A percentile compares a stretch with the other conserved stretches of the same genome.
These are phyloP conservation scores for Trachymyrmex cornetzi DNA, from an alignment of 1,140 invertebrate genomes.

Conservation along the genomic window DNA sequence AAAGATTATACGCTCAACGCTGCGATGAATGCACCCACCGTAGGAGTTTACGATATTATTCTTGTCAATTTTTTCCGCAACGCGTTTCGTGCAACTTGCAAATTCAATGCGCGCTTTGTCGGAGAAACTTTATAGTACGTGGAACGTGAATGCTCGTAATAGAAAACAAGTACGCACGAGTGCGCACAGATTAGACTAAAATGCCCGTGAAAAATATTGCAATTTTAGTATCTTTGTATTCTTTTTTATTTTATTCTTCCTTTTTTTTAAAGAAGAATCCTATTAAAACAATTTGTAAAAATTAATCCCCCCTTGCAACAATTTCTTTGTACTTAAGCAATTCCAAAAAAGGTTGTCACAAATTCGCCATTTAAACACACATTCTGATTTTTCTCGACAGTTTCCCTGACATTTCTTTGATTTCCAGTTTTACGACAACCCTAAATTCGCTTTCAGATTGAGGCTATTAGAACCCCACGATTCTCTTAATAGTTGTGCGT, in stretches of 20 bases:
- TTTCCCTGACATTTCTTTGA: no score
- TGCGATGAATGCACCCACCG: conserved; percentile 23
- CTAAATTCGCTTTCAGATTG: not conserved
- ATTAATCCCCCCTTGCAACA: not conserved
- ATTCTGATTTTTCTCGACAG: no score
- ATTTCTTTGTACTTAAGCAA: not conserved
- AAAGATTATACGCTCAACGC: conserved; percentile 3
- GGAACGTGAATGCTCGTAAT: not conserved
- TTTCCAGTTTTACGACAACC: no score
- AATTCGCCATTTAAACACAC: no score
- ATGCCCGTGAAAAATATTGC: not conserved
- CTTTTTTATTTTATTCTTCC: not conserved
- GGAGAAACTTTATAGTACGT: conserved; percentile 9
- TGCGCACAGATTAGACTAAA: not conserved
- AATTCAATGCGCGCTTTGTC: conserved; percentile 48
- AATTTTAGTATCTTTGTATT: not conserved
- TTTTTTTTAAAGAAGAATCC: not conserved
- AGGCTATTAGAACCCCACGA: not conserved
- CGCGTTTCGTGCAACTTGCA: not conserved
- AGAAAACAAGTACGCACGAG: conserved; percentile 7
- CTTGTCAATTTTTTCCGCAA: not conserved
- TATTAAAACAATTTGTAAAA: not conserved
- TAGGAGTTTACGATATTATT: conserved; percentile 1
- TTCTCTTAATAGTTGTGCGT: not conserved
- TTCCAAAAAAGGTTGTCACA: no score